phyloP scores from a whole-genome alignment of 1,140 invertebrate genomes.

The Leptestheria dahalacensis region DNA sequence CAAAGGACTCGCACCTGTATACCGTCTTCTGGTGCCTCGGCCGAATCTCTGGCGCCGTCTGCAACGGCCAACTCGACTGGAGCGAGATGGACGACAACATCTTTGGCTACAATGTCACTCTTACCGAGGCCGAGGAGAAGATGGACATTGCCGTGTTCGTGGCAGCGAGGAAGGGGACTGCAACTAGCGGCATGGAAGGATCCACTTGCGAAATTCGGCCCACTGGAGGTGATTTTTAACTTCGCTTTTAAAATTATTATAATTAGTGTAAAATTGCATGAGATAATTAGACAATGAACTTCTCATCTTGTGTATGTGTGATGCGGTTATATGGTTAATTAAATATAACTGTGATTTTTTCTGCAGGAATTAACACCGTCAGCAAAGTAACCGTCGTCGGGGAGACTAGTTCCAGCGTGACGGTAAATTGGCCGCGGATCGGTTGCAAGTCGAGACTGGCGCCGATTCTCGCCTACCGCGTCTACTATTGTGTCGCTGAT shows the following conservation, averaged over 20 bases:
- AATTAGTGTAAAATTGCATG: not conserved
- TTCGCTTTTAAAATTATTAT: too few relatives aligned
- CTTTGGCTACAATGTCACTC: not conserved
- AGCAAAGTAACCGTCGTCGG: not conserved
- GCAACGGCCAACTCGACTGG: not conserved
- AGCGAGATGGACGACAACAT: not conserved
- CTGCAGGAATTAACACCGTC: not conserved
- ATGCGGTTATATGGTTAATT: too few relatives aligned
- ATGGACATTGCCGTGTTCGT: not conserved
- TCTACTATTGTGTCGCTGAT: not conserved
- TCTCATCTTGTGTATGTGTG: too few relatives aligned
- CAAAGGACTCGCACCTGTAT: conserved; percentile 29
- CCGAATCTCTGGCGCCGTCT: not conserved
- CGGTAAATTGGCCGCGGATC: not conserved
- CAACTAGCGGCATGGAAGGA: not conserved
- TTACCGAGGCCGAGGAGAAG: not conserved
- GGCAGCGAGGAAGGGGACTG: not conserved
- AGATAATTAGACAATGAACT: too few relatives aligned
- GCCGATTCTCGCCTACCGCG: not conserved
- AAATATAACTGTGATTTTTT: too few relatives aligned
- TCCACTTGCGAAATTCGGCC: not conserved
- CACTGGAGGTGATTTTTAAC: not conserved
- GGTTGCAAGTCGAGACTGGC: not conserved
- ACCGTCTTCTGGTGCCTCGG: conserved; percentile 55
- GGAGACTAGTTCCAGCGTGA: not conserved